A percentile compares a stretch with the other conserved stretches of the same genome.
These are phyloP conservation scores for Tenodera sinensis DNA, from an alignment of 2,888 invertebrate genomes.

Conservation along the genomic window DNA sequence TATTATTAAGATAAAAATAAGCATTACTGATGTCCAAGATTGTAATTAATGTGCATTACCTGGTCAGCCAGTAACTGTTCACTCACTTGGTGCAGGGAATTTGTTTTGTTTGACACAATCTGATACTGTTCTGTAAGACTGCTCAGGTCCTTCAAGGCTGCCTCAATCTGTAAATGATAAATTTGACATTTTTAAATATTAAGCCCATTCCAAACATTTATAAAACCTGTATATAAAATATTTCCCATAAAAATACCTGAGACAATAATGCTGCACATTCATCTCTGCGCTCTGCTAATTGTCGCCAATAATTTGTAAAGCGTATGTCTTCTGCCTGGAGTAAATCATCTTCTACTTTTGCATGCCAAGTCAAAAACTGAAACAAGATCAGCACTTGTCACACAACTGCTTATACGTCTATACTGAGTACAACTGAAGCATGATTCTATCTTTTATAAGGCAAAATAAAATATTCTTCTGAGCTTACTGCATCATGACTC, in stretches of 20 bases:
- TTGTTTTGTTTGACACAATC: constrained; percentile 87
- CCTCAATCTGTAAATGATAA: constrained; percentile 54
- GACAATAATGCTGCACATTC: constrained; percentile 66
- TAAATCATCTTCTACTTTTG: constrained; percentile 65
- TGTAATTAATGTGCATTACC: constrained; percentile 39
- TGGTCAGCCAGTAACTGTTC: constrained; percentile 87
- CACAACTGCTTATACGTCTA: no score
- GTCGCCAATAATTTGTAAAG: constrained; percentile 67
- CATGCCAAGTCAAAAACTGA: constrained; percentile 74
- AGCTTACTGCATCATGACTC: no score
- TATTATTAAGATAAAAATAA: no score
- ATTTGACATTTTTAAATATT: no score
- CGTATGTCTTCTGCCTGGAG: constrained; percentile 65
- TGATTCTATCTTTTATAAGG: background rate
- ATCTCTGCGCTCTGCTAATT: constrained; percentile 61
- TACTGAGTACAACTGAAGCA: no score
- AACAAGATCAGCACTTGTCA: background rate
- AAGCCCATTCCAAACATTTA: no score
- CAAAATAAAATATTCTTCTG: background rate
- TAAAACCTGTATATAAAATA: background rate
- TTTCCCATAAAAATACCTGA: constrained; percentile 47
- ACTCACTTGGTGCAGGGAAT: constrained; percentile 85
- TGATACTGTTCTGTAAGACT: constrained; percentile 74
- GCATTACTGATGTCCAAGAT: no score
- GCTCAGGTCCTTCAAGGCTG: constrained; percentile 66